Evolutionary conservation across 2,113 vertebrate genomes (phyloP).

Genomic region (Sinocyclocheilus grahami): DNA sequence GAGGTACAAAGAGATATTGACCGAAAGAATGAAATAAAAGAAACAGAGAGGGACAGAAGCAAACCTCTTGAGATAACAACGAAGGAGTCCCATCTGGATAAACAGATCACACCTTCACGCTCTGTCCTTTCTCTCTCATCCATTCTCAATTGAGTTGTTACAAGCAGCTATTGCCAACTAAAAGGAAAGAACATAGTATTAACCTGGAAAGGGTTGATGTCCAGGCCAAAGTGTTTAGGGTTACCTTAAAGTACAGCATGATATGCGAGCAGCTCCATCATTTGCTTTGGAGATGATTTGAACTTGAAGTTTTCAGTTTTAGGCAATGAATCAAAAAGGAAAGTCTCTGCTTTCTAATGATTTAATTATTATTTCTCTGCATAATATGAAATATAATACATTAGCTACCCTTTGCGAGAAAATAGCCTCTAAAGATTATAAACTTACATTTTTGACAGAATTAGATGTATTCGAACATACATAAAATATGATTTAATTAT

Average conservation of each 20-base stretch:
- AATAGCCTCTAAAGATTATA: not conserved
- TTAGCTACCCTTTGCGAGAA: not conserved
- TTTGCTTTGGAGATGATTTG: not conserved
- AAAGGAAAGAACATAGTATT: conserved; percentile 2
- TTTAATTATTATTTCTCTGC: not conserved
- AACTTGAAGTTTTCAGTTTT: not conserved
- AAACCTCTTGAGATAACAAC: not conserved
- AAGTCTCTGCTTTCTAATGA: not conserved
- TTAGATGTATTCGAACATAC: not conserved
- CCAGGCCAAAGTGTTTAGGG: conserved; percentile 16
- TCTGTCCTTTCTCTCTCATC: not conserved
- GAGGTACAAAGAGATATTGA: conserved; percentile 6
- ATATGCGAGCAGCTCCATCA: not conserved
- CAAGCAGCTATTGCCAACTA: conserved; percentile 10
- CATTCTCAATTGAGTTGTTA: conserved; percentile 7
- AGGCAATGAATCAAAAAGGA: not conserved
- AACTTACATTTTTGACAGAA: not conserved
- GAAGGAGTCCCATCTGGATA: conserved; percentile 1
- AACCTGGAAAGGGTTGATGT: not conserved
- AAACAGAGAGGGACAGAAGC: not conserved
- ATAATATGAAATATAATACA: not conserved
- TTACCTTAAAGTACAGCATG: conserved; percentile 37
- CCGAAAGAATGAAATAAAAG: not conserved
- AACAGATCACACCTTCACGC: conserved; percentile 9
- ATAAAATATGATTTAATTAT: not conserved